phyloP scores from a whole-genome alignment of 1,140 invertebrate genomes.

The Drosophila ercepeae region DNA sequence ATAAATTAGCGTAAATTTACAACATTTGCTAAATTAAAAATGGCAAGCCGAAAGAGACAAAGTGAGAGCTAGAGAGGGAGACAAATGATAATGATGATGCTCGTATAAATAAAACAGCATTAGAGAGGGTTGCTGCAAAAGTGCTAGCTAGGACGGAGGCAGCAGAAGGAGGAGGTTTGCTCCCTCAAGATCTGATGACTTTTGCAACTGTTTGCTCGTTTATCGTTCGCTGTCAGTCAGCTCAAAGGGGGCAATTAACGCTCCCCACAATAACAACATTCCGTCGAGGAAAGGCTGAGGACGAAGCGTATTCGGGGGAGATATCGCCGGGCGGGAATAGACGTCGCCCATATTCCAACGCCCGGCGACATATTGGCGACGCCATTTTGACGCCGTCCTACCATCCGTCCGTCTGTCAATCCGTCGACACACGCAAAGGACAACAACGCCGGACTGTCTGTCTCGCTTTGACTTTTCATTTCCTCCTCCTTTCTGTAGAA shows the following conservation, averaged over 20 bases:
- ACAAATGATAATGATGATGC: constrained; percentile 55
- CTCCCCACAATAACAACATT: constrained; percentile 35
- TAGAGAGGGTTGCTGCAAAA: constrained; percentile 59
- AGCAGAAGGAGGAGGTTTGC: not conserved
- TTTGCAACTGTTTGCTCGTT: constrained; percentile 76
- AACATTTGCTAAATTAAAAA: constrained; percentile 82
- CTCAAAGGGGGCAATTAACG: constrained; percentile 81
- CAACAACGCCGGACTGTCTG: constrained; percentile 22
- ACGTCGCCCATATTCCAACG: constrained; percentile 58
- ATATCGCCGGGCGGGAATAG: constrained; percentile 36
- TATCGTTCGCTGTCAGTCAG: constrained; percentile 78
- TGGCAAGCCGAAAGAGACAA: constrained; percentile 53
- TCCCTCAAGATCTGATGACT: constrained; percentile 37
- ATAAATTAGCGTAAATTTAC: constrained; percentile 82
- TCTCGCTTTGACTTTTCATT: constrained; percentile 5
- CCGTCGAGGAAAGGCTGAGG: not conserved
- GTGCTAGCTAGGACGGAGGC: constrained; percentile 16
- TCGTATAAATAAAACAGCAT: constrained; percentile 57
- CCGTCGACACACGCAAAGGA: constrained; percentile 24
- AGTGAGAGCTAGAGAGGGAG: not conserved
- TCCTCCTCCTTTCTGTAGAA: too few relatives aligned
- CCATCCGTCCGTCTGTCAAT: constrained; percentile 11
- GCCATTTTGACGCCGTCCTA: constrained; percentile 70
- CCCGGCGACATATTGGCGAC: constrained; percentile 77
- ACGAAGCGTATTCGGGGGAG: not conserved